phyloP scores from a whole-genome alignment of 2,888 invertebrate genomes.

The Patella depressa region DNA sequence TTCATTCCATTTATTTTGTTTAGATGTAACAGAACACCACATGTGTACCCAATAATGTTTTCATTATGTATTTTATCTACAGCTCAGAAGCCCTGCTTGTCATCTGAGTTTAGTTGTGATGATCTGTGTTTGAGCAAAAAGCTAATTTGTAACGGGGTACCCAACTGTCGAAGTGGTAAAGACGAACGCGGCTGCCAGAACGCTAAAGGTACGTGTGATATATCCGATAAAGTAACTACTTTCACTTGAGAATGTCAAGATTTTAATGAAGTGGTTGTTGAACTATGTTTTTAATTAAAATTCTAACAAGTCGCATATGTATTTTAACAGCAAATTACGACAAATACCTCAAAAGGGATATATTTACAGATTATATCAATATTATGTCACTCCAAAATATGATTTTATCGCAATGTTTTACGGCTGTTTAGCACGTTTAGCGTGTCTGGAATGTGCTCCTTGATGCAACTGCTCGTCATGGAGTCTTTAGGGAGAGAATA shows the following conservation, averaged over 20 bases:
- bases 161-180: constrained; percentile 58
- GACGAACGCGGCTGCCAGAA: constrained; percentile 52
- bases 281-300: neutral
- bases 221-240: too few relatives aligned
- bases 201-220: constrained; percentile 4
- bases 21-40: neutral
- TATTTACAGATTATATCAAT: too few relatives aligned
- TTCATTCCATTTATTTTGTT: neutral
- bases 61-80: neutral
- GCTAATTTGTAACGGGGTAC: constrained; percentile 61
- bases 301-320: too few relatives aligned
- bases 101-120: constrained; percentile 48
- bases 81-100: constrained; percentile 13
- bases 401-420: too few relatives aligned
- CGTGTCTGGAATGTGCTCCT: too few relatives aligned
- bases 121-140: constrained; percentile 49
- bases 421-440: too few relatives aligned
- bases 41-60: neutral
- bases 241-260: neutral
- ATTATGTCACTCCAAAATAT: too few relatives aligned
- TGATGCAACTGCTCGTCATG: too few relatives aligned
- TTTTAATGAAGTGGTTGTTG: neutral
- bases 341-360: too few relatives aligned
- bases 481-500: too few relatives aligned
- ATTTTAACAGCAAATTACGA: too few relatives aligned